Conservation (phyloP, 2,113 vertebrate genomes). For the Hiodon alosoides region DNA sequence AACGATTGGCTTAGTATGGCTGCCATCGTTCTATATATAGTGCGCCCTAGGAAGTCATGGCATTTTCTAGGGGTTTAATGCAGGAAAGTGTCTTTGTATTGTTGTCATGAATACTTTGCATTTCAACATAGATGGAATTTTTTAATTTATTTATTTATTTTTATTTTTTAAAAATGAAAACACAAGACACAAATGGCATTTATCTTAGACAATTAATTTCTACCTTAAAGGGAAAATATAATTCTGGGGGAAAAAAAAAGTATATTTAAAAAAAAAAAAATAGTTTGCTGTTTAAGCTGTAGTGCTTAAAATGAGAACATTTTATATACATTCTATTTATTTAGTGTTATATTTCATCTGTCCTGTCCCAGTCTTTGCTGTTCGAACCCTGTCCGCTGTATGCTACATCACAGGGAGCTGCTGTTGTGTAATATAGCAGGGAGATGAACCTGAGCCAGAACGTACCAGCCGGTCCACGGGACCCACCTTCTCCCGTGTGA, state of each 20-base stretch:
- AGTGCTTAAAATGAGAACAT: too few relatives aligned
- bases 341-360: not conserved
- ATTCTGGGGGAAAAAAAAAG: too few relatives aligned
- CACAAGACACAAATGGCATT: not conserved
- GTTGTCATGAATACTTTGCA: conserved; percentile 25
- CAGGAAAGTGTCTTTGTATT: not conserved
- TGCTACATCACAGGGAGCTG: too few relatives aligned
- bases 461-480: too few relatives aligned
- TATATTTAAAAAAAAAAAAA: too few relatives aligned
- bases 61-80: conserved; percentile 47
- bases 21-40: conserved; percentile 46
- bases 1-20: conserved; percentile 32
- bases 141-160: conserved; percentile 9
- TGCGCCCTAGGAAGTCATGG: conserved; percentile 37
- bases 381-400: not conserved
- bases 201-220: not conserved
- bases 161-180: conserved; percentile 32
- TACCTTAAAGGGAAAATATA: too few relatives aligned
- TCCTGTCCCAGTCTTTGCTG: not conserved
- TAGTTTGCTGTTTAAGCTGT: too few relatives aligned
- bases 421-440: too few relatives aligned
- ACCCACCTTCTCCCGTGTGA: not conserved
- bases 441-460: too few relatives aligned
- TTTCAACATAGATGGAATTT: conserved; percentile 41
- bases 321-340: not conserved